These are phyloP conservation scores for Morus bassanus DNA, from an alignment of 2,797 vertebrate species.

Conservation along the genomic window DNA sequence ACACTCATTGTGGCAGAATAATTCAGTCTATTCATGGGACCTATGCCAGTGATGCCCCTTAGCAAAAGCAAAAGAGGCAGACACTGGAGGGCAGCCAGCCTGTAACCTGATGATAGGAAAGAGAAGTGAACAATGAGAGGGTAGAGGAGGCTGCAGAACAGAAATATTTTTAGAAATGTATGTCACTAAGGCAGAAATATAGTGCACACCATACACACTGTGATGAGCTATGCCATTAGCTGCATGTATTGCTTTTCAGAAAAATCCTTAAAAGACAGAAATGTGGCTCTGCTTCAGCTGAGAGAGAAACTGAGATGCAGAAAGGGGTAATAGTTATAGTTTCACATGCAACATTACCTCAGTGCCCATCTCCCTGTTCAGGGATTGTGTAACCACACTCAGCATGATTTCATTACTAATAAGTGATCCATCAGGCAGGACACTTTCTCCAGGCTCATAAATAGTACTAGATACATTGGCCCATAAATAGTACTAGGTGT, in stretches of 20 bases:
- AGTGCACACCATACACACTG: not conserved
- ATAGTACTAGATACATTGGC: not conserved
- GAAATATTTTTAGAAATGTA: conserved; percentile 9
- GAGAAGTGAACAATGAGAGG: conserved; percentile 32
- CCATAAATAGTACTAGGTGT: not conserved
- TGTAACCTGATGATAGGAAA: conserved; percentile 16
- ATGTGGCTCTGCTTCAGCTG: not conserved
- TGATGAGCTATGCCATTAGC: not conserved
- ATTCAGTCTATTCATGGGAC: not conserved
- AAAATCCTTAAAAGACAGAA: not conserved
- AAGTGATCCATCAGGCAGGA: not conserved
- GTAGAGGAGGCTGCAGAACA: not conserved
- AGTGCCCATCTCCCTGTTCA: not conserved
- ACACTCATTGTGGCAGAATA: not conserved
- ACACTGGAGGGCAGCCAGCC: conserved; percentile 7
- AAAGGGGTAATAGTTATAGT: not conserved
- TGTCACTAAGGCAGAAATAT: not conserved
- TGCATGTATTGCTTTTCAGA: not conserved
- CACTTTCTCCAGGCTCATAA: not conserved
- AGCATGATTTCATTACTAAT: not conserved
- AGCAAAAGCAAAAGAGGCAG: conserved; percentile 22
- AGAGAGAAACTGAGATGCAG: not conserved
- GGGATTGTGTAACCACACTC: not conserved
- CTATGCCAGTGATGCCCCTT: not conserved
- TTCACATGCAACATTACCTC: not conserved